These are phyloP conservation scores for Hippasteria phrygiana DNA, from an alignment of 53 echinoderm and acorn worm genomes.

Conservation along the genomic window DNA sequence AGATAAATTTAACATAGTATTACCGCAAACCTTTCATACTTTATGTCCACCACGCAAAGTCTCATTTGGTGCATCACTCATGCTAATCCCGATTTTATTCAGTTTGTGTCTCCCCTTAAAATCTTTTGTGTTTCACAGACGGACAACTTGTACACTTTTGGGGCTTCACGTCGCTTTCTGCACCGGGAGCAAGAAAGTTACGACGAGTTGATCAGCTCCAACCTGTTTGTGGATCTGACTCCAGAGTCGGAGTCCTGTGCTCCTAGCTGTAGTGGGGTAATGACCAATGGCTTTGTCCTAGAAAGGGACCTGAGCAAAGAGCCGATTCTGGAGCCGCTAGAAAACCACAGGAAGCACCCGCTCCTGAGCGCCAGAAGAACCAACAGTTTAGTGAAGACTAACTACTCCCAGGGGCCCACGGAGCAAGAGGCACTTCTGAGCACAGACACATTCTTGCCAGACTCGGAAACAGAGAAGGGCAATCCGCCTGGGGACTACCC, in stretches of 20 bases:
- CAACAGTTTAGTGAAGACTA: neutral
- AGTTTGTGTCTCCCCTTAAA: neutral
- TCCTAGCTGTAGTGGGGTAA: neutral
- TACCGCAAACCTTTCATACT: too few relatives aligned
- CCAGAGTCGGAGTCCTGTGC: neutral
- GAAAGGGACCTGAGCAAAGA: neutral
- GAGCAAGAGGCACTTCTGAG: conserved; percentile 13
- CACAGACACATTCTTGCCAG: neutral
- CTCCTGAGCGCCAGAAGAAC: neutral
- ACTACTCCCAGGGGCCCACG: neutral
- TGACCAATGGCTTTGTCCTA: neutral
- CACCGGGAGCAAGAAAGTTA: neutral
- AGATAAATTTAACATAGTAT: too few relatives aligned
- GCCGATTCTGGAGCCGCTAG: conserved; percentile 1
- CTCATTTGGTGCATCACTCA: too few relatives aligned
- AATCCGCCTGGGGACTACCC: neutral
- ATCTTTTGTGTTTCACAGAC: neutral
- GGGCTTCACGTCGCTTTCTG: neutral
- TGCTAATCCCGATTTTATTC: too few relatives aligned
- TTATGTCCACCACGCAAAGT: too few relatives aligned
- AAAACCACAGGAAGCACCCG: neutral
- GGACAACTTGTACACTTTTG: neutral
- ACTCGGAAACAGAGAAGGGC: neutral
- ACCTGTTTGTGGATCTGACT: neutral
- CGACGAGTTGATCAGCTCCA: neutral